phyloP scores from a whole-genome alignment of 2,113 vertebrate species.

The Eptesicus fuscus region DNA sequence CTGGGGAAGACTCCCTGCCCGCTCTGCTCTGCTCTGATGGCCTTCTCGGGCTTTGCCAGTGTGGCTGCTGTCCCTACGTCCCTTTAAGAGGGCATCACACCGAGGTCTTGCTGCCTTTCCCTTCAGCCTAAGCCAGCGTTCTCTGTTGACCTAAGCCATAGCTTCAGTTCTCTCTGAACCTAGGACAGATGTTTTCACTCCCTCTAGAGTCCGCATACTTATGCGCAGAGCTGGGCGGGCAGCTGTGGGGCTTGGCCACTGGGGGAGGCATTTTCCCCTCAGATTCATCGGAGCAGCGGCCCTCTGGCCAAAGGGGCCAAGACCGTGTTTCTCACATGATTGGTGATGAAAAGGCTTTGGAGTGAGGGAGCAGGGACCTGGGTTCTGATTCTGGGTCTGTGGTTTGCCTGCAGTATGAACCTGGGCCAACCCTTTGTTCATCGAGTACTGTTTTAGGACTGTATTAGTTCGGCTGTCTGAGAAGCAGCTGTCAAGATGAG shows the following conservation, averaged over 20 bases:
- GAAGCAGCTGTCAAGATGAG: not conserved
- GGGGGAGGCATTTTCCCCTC: slow-evolving; percentile 39
- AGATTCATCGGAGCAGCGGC: not conserved
- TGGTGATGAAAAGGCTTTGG: not conserved
- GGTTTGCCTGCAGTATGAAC: not conserved
- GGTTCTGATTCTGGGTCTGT: not conserved
- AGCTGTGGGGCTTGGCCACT: not conserved
- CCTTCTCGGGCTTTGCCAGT: not conserved
- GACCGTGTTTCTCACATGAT: not conserved
- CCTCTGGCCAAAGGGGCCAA: not conserved
- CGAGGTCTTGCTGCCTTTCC: slow-evolving; percentile 20
- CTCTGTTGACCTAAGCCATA: not conserved
- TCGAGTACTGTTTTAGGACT: not conserved
- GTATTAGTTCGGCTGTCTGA: not conserved
- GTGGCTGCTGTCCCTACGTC: not conserved
- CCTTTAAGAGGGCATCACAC: not conserved
- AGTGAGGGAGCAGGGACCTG: not conserved
- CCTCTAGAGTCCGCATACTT: slow-evolving; percentile 64
- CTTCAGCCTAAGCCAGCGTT: slow-evolving; percentile 57
- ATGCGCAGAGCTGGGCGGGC: slow-evolving; percentile 46
- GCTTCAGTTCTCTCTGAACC: slow-evolving; percentile 67
- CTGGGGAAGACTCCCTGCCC: not conserved
- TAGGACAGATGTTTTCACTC: slow-evolving; percentile 78
- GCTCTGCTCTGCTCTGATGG: not conserved
- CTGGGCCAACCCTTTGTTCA: not conserved